These are phyloP conservation scores for Conomelus anceps DNA, from an alignment of 2,888 invertebrate genomes.

Conservation along the genomic window DNA sequence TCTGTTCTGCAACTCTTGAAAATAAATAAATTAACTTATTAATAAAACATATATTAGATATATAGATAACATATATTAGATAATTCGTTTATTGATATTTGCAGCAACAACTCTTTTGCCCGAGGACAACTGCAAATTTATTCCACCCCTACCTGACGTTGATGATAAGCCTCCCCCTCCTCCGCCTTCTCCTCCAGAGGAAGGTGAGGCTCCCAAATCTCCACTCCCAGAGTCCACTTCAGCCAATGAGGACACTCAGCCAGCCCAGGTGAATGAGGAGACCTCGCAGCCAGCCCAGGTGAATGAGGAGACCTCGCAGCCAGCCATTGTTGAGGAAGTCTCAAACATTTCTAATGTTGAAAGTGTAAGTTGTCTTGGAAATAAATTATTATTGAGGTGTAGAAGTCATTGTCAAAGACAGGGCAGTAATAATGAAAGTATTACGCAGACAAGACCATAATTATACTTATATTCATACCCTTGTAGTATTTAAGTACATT, in stretches of 20 bases:
- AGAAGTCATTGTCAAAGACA: background rate
- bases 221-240: background rate
- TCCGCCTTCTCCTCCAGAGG: conserved; percentile 31
- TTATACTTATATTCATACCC: too few relatives aligned
- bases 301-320: conserved; percentile 5
- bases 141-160: conserved; percentile 47
- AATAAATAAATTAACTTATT: too few relatives aligned
- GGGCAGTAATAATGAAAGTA: too few relatives aligned
- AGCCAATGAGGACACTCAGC: background rate
- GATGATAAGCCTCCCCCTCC: conserved; percentile 36
- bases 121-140: conserved; percentile 39
- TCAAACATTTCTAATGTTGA: background rate
- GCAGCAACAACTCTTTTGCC: conserved; percentile 21
- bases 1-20: too few relatives aligned
- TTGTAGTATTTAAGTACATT: too few relatives aligned
- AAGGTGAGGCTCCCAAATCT: conserved; percentile 23
- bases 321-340: background rate
- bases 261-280: conserved; percentile 10
- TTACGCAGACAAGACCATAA: too few relatives aligned
- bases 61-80: too few relatives aligned
- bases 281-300: background rate
- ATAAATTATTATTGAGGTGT: too few relatives aligned
- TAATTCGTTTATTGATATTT: background rate
- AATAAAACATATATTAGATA: too few relatives aligned
- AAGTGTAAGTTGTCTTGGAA: background rate